phyloP scores from a whole-genome alignment of 1,140 invertebrate genomes.

The Orchesella cincta region DNA sequence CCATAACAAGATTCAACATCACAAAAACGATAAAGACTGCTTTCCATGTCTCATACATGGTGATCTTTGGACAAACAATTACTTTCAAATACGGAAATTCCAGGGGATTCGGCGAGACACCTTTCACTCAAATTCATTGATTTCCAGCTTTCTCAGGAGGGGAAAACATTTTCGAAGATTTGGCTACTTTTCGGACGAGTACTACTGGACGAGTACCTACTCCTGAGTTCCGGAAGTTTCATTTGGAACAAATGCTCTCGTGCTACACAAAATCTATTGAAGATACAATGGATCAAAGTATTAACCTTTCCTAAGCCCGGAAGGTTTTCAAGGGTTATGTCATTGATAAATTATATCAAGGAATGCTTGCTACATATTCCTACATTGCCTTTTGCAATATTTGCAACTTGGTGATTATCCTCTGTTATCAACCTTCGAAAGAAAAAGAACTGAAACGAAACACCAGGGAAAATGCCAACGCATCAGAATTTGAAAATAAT shows the following conservation, averaged over 20 bases:
- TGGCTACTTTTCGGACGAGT: conserved; percentile 47
- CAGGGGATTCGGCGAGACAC: conserved; percentile 50
- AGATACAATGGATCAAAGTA: not conserved
- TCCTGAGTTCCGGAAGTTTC: conserved; percentile 36
- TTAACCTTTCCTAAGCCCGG: not conserved
- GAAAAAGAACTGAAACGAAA: too few species aligned
- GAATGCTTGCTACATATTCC: not conserved
- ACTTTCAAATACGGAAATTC: conserved; percentile 63
- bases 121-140: conserved; percentile 65
- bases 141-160: conserved; percentile 61
- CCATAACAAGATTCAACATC: not conserved
- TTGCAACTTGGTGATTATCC: conserved; percentile 40
- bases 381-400: conserved; percentile 38
- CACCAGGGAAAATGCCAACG: not conserved
- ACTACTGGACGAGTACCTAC: conserved; percentile 42
- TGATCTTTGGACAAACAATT: conserved; percentile 69
- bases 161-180: conserved; percentile 49
- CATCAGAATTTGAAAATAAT: not conserved
- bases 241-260: conserved; percentile 32
- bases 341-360: conserved; percentile 35
- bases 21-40: conserved; percentile 5
- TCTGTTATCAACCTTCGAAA: too few species aligned
- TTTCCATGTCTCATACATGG: conserved; percentile 62
- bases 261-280: conserved; percentile 41
- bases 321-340: conserved; percentile 35